These are phyloP conservation scores for Melanostoma scalare DNA, from an alignment of 2,888 invertebrate genomes.

Conservation along the genomic window DNA sequence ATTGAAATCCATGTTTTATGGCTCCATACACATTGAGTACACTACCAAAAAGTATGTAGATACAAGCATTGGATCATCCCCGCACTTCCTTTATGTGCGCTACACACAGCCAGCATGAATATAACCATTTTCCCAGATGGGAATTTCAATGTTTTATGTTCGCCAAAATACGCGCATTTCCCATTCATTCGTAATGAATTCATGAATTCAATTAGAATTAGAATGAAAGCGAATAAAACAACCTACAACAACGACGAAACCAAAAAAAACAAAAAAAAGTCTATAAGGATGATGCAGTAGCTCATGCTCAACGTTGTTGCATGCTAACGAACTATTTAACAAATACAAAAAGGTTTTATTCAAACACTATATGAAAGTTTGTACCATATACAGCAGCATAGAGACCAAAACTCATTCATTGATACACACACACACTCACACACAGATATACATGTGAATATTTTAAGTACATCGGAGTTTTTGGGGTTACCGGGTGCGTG, in stretches of 20 bases:
- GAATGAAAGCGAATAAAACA: slow-evolving; percentile 47
- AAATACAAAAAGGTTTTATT: slow-evolving; percentile 41
- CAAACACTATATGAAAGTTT: slow-evolving; percentile 33
- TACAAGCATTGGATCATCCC: slow-evolving; percentile 24
- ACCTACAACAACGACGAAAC: slow-evolving; percentile 16
- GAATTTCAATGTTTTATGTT: slow-evolving; percentile 51
- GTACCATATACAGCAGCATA: slow-evolving; percentile 1
- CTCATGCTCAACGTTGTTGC: slow-evolving; percentile 21
- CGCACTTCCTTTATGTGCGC: neutral
- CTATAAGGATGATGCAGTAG: slow-evolving; percentile 13
- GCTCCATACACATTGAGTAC: slow-evolving; percentile 33
- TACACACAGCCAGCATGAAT: slow-evolving; percentile 27
- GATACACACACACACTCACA: neutral
- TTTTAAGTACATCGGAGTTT: slow-evolving; percentile 9
- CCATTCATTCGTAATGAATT: slow-evolving; percentile 62
- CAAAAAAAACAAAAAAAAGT: slow-evolving; percentile 4
- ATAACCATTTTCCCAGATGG: slow-evolving; percentile 50
- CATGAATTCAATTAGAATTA: slow-evolving; percentile 71
- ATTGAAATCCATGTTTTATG: slow-evolving; percentile 62
- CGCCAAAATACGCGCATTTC: slow-evolving; percentile 53
- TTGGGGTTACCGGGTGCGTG: slow-evolving; percentile 1
- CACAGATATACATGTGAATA: neutral
- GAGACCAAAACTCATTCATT: neutral
- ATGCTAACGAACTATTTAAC: slow-evolving; percentile 47
- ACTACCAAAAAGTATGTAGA: slow-evolving; percentile 14